These are phyloP conservation scores for Noctua janthe DNA, from an alignment of 2,888 invertebrate species.

Conservation along the genomic window DNA sequence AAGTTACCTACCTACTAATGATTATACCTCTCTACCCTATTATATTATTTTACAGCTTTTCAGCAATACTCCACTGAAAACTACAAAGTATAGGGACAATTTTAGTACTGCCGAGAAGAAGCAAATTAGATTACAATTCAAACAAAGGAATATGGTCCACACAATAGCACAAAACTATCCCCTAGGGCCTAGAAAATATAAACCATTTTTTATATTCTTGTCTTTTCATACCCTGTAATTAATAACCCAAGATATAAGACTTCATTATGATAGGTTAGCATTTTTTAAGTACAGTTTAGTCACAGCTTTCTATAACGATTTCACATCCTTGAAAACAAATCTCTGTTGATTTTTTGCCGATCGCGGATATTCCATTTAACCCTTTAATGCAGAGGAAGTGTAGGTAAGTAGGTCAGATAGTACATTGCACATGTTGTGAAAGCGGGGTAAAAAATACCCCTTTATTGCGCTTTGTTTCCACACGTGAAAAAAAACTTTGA, in stretches of 20 bases:
- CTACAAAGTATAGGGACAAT: neutral
- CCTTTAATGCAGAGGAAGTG: constrained; percentile 88
- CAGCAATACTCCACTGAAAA: neutral
- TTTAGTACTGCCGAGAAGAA: neutral
- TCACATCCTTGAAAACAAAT: constrained; percentile 75
- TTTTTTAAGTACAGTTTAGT: constrained; percentile 40
- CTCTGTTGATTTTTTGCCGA: constrained; percentile 75
- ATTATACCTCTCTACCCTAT: neutral
- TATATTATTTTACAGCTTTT: neutral
- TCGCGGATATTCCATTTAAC: constrained; percentile 87
- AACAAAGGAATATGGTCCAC: neutral
- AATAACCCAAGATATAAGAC: constrained; percentile 5
- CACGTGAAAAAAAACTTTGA: constrained; percentile 82
- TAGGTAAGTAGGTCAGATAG: constrained; percentile 88
- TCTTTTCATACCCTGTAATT: constrained; percentile 33
- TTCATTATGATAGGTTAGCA: constrained; percentile 4
- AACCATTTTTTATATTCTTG: neutral
- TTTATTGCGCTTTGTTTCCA: constrained; percentile 86
- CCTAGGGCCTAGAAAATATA: constrained; percentile 9
- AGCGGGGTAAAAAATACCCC: constrained; percentile 88
- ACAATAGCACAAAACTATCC: neutral
- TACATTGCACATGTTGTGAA: constrained; percentile 90
- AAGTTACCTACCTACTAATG: neutral
- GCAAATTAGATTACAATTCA: neutral
- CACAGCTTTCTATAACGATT: constrained; percentile 65